These are phyloP conservation scores for Pimpla rufipes DNA, from an alignment of 2,888 invertebrate species.

Conservation along the genomic window DNA sequence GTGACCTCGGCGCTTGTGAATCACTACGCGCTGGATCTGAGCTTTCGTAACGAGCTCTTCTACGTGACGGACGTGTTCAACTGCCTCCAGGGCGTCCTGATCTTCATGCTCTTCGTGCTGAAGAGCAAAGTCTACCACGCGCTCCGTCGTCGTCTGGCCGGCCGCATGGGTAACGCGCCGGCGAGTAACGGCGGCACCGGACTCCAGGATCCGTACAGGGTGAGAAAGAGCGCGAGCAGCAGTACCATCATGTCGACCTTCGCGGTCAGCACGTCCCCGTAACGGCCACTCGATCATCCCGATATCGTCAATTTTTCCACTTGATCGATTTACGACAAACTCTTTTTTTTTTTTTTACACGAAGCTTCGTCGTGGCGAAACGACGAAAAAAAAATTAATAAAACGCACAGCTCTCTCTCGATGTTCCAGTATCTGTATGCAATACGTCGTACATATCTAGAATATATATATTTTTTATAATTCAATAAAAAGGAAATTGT, in stretches of 20 bases:
- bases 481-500: neutral
- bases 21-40: constrained; percentile 81
- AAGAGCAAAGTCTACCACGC: constrained; percentile 89
- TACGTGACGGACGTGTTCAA: constrained; percentile 89
- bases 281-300: neutral
- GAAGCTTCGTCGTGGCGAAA: no score
- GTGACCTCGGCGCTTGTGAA: constrained; percentile 87
- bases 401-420: neutral
- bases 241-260: constrained; percentile 79
- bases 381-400: neutral
- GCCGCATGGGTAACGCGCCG: constrained; percentile 19
- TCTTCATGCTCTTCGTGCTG: constrained; percentile 91
- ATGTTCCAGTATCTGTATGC: neutral
- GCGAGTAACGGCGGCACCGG: constrained; percentile 66
- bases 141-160: constrained; percentile 86
- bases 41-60: constrained; percentile 76
- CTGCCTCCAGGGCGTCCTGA: constrained; percentile 90
- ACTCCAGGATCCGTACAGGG: constrained; percentile 75
- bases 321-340: no score
- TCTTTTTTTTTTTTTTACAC: no score
- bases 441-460: neutral
- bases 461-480: neutral
- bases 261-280: constrained; percentile 50
- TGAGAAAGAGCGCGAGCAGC: constrained; percentile 77
- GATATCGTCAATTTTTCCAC: neutral